Conservation (phyloP, 2,888 invertebrate species). For the Cactoblastis cactorum region DNA sequence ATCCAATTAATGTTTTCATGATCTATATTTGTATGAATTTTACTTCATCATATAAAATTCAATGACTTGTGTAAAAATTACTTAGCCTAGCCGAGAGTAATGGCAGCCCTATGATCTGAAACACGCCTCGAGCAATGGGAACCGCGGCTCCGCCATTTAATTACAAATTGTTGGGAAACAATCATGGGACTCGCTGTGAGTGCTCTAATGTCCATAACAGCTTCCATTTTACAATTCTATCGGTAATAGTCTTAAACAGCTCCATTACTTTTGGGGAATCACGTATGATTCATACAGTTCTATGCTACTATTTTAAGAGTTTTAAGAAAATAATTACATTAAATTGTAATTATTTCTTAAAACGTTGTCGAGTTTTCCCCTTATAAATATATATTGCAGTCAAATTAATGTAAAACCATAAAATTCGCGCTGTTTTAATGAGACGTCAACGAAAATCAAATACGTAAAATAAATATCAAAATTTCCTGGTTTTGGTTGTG, state of each 20-base stretch:
- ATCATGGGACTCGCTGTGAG: background rate
- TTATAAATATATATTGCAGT: too few relatives aligned
- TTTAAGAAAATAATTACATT: too few relatives aligned
- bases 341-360: background rate
- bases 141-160: conserved; percentile 29
- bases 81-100: too few relatives aligned
- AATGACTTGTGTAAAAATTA: too few relatives aligned
- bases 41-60: too few relatives aligned
- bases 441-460: too few relatives aligned
- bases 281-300: background rate
- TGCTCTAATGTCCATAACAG: background rate
- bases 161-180: conserved; percentile 28
- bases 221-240: background rate
- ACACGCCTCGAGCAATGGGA: conserved; percentile 17
- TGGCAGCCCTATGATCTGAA: background rate
- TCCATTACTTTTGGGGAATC: background rate
- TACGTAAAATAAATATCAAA: too few relatives aligned
- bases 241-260: background rate
- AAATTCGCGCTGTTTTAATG: too few relatives aligned
- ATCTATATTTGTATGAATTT: too few relatives aligned
- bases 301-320: background rate
- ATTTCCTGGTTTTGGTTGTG: too few relatives aligned
- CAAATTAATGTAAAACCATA: too few relatives aligned
- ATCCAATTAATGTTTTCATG: too few relatives aligned
- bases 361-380: background rate